Base-by-base conservation (phyloP, 2,113 vertebrate species). In the Xenopus borealis region DNA sequence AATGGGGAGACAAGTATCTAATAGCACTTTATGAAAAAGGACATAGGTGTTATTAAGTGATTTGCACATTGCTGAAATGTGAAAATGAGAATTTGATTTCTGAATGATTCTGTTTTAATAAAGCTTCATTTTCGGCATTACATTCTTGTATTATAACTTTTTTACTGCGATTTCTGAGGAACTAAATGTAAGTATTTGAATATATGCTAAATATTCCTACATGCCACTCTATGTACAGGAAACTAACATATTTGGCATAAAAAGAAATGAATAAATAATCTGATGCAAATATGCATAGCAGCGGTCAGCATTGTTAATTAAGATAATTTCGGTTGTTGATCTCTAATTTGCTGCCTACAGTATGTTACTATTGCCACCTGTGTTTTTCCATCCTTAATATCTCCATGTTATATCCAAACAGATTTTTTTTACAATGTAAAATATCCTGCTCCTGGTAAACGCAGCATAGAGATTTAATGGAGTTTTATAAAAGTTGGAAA, bases 31-130 rank as follows among this genome's bases (percentile, higher is more conserved):
- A 30, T 19, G 62, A 47, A 72, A 72, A 30, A 16, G 46, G 59
- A 61, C 23, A 62, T 62, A 52, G 45, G 69, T 72, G 69, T 30
- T 72, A 72, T 72, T 72, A 72, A 62, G 69, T 72, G 69, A 50
- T 72, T 72, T 72, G 62, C 69, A 72, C 69, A 62, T 10, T 10
- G 19, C 13, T 30, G 58, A 20, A 19, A 72, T 45, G 69, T 62
- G 69, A 71, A 46, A 71, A 71, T 71, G 68, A 71, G 68, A 59
- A 40, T 40, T 8, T 16, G 40, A 59, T 44, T 71, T 33, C 13
- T 27, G 57, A 12, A 18, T 18, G 57, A 23, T 27, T 27, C 23
- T 13, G 47, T 23, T 61, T 61, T 61, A 20, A 12, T 23, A 12
- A 61, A 61, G 19, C 19, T 61, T 23, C 58, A 12, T 16, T 61